These are phyloP conservation scores for Arenaria interpres DNA, from an alignment of 2,113 vertebrate genomes.

Conservation along the genomic window DNA sequence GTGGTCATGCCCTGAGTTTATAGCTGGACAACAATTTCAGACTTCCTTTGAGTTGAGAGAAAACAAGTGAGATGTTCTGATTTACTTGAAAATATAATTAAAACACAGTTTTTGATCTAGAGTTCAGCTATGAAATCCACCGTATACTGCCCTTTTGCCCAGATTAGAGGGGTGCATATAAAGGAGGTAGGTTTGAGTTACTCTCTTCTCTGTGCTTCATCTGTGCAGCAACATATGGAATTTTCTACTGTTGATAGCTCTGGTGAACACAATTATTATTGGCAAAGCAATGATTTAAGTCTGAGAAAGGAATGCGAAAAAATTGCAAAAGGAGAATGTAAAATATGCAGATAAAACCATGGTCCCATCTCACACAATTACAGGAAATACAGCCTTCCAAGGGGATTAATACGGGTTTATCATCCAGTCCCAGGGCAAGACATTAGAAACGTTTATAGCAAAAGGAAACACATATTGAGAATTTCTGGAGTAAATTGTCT, in stretches of 20 bases:
- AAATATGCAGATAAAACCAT: background rate
- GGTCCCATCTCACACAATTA: background rate
- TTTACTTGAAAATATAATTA: background rate
- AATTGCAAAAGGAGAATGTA: background rate
- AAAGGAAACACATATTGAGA: background rate
- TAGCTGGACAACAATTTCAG: background rate
- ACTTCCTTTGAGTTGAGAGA: background rate
- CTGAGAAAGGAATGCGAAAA: background rate
- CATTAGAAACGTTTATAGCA: background rate
- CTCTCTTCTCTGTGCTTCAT: background rate
- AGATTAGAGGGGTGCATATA: background rate
- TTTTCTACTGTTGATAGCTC: background rate
- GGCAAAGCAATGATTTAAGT: background rate
- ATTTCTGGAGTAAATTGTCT: background rate
- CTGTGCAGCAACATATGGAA: background rate
- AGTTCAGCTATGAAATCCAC: background rate
- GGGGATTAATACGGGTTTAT: background rate
- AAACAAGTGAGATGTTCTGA: background rate
- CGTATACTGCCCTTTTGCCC: background rate
- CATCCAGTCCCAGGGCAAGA: background rate
- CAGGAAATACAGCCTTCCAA: background rate
- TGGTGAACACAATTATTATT: background rate
- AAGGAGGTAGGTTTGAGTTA: background rate
- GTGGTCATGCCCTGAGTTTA: background rate
- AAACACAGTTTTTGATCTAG: background rate